Base-by-base conservation (phyloP, 2,888 invertebrate genomes). In the Cylindroiulus punctatus region DNA sequence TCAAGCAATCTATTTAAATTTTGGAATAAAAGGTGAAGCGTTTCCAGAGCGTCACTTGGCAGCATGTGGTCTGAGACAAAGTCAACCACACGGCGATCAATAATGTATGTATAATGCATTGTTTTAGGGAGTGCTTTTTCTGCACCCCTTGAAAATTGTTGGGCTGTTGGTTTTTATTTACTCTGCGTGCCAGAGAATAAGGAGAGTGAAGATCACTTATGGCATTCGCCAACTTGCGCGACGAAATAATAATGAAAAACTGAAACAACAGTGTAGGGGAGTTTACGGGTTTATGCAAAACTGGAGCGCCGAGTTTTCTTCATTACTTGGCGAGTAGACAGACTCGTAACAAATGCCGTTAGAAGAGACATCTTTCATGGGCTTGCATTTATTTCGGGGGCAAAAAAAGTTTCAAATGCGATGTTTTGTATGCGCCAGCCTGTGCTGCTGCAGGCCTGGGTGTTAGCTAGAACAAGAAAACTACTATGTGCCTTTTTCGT, bases 101-200 rank as follows among this genome's bases (percentile, higher is more conserved):
- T 57, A 57, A 57, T 57, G 57, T n/a, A 57, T 57, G 57, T n/a
- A 57, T 57, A 57, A 57, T 57, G 57, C n/a, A 57, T 57, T 57
- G n/a, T 57, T 57, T 57, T n/a, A 57, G n/a, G 57, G 57, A 57
- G 57, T 57, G 57, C 57, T 57, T 57, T 57, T 57, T 57, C 22
- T n/a, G 57, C 57, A 57, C 57, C n/a, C 57, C 57, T 57, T 57
- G 57, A 57, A 57, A 57, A 57, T 57, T 57, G n/a, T 57, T 57
- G 57, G 40, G 57, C 7, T 57, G 57, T 57, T 7, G n/a, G n/a
- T 57, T 57, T 19, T 57, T 57, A 57, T 57, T 57, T 57, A n/a
- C 57, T n/a, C 57, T 7, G 19, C 57, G 57, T 57, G 57, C 57
- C 57, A n/a, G 7, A 7, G 57, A 57, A 57, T 57, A 57, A 57